These are phyloP conservation scores for Drosophila ustulata DNA, from an alignment of 2,888 invertebrate genomes.

Conservation along the genomic window DNA sequence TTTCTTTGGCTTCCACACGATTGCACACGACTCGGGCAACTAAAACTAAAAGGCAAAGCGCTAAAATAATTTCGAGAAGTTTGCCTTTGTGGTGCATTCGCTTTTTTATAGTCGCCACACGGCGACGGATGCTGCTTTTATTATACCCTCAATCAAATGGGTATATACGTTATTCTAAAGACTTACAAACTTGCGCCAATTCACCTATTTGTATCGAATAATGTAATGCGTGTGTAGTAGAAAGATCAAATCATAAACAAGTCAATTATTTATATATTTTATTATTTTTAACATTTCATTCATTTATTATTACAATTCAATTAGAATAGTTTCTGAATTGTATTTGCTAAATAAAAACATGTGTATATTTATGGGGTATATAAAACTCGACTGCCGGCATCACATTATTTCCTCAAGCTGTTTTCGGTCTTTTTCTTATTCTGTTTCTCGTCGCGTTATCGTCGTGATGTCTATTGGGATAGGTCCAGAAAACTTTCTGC, in stretches of 20 bases:
- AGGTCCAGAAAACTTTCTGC: slow-evolving; percentile 51
- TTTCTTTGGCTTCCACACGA: slow-evolving; percentile 68
- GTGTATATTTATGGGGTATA: slow-evolving; percentile 16
- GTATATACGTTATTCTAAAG: slow-evolving; percentile 12
- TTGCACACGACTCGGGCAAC: slow-evolving; percentile 70
- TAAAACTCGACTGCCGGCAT: slow-evolving; percentile 1
- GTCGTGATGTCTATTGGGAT: slow-evolving; percentile 48
- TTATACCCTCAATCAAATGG: slow-evolving; percentile 2
- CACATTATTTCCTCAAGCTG: not conserved
- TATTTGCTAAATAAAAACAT: too few relatives aligned
- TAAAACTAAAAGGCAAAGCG: slow-evolving; percentile 56
- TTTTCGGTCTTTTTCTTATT: slow-evolving; percentile 16
- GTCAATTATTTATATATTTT: too few relatives aligned
- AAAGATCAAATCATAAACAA: too few relatives aligned
- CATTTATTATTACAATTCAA: too few relatives aligned
- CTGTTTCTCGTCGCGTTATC: slow-evolving; percentile 18
- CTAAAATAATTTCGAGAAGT: slow-evolving; percentile 75
- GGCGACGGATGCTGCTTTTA: slow-evolving; percentile 18
- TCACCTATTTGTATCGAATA: not conserved
- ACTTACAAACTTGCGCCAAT: not conserved
- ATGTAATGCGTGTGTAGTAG: too few relatives aligned
- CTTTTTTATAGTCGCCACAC: slow-evolving; percentile 57
- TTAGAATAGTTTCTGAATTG: too few relatives aligned
- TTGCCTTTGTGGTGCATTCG: slow-evolving; percentile 67
- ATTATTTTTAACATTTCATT: too few relatives aligned